Percentiles rank a stretch among this genome's conserved stretches.
Conservation (phyloP, 2,888 invertebrate species). For the Penaeus monodon region DNA sequence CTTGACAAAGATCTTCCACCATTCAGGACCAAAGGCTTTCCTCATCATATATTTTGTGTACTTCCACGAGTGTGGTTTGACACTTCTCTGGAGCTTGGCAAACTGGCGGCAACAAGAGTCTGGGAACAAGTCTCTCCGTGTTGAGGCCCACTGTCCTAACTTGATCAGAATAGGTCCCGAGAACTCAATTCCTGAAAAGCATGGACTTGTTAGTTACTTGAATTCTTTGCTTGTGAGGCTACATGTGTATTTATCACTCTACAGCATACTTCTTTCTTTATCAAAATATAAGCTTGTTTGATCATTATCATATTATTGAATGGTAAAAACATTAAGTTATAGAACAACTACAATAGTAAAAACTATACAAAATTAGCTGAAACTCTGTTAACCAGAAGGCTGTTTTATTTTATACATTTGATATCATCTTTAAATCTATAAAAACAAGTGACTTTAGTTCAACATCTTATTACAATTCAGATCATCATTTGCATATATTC, state of each 20-base stretch:
- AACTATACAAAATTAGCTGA: no score
- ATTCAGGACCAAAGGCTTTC: slow-evolving; percentile 51
- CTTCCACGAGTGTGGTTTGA: slow-evolving; percentile 70
- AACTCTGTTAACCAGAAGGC: no score
- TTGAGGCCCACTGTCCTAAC: slow-evolving; percentile 73
- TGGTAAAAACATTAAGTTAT: no score
- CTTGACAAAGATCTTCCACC: slow-evolving; percentile 68
- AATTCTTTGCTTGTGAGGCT: not conserved
- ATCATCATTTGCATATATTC: not conserved
- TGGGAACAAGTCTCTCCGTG: slow-evolving; percentile 72
- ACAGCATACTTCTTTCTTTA: not conserved
- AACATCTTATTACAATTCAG: no score
- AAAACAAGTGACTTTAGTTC: no score
- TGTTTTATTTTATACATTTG: no score
- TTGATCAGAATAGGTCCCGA: slow-evolving; percentile 73
- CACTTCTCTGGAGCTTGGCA: slow-evolving; percentile 69
- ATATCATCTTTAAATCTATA: no score
- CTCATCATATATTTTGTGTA: slow-evolving; percentile 68
- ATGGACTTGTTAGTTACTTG: not conserved
- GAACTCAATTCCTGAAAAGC: slow-evolving; percentile 67
- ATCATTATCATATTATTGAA: no score
- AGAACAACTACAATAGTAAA: no score
- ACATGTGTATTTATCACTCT: not conserved
- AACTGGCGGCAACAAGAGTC: slow-evolving; percentile 70
- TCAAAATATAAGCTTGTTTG: no score